A percentile compares a stretch with the other conserved stretches of the same genome.
These are phyloP conservation scores for Spea bombifrons DNA, from an alignment of 2,113 vertebrate genomes.

Conservation along the genomic window DNA sequence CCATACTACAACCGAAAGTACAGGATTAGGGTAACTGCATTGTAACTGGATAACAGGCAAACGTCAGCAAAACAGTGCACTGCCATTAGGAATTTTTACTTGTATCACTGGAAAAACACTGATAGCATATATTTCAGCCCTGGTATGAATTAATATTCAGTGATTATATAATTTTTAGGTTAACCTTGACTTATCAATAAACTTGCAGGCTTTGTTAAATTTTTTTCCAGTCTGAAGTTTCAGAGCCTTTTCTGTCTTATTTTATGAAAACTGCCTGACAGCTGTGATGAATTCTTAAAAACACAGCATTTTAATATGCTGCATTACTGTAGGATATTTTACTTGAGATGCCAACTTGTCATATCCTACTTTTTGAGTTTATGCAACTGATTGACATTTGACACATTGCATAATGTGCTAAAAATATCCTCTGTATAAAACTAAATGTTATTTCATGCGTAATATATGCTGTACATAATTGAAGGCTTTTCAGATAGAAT, in stretches of 20 bases:
- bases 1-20: too few species aligned
- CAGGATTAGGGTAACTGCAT: too few species aligned
- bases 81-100: too few species aligned
- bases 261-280: conserved; percentile 9
- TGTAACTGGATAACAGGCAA: too few species aligned
- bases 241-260: neutral
- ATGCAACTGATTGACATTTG: conserved; percentile 24
- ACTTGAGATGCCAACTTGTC: conserved; percentile 11
- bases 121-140: too few species aligned
- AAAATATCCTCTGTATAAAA: conserved; percentile 5
- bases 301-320: conserved; percentile 13
- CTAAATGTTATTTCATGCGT: too few species aligned
- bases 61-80: too few species aligned
- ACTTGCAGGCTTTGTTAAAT: conserved; percentile 4
- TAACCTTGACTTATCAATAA: neutral
- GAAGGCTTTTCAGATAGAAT: too few species aligned
- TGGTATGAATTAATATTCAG: neutral
- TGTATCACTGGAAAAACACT: too few species aligned
- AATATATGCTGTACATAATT: too few species aligned
- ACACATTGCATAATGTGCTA: conserved; percentile 16
- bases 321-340: conserved; percentile 3
- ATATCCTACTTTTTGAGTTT: neutral
- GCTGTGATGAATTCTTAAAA: conserved; percentile 17
- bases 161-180: neutral
- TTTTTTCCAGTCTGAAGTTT: neutral